Evolutionary conservation across 2,797 vertebrate genomes (phyloP).

Genomic region (Coreius guichenoti): DNA sequence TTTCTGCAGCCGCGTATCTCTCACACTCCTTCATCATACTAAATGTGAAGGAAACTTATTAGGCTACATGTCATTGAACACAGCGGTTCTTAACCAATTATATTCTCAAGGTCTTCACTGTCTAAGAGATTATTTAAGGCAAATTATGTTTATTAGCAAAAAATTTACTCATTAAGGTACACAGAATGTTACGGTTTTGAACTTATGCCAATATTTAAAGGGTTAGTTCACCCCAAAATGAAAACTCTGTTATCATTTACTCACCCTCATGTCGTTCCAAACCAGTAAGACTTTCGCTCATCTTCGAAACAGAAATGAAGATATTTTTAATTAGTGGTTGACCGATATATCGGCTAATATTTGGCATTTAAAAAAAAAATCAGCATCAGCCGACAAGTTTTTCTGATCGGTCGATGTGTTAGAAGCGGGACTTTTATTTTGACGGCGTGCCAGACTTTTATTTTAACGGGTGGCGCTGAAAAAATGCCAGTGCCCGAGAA

Average conservation of each 20-base stretch:
- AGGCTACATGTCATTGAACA: slow-evolving; percentile 10
- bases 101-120: background rate
- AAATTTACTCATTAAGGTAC: background rate
- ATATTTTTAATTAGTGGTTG: too few species aligned
- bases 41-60: slow-evolving; percentile 10
- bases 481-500: too few species aligned
- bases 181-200: background rate
- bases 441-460: too few species aligned
- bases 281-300: background rate
- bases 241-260: background rate
- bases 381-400: too few species aligned
- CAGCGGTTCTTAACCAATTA: background rate
- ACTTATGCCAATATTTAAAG: background rate
- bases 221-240: background rate
- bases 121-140: background rate
- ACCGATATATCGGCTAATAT: too few species aligned
- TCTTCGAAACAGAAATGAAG: background rate
- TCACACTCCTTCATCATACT: background rate
- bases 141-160: background rate
- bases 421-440: too few species aligned
- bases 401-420: too few species aligned
- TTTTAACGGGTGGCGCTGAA: too few species aligned
- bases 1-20: background rate
- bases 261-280: background rate
- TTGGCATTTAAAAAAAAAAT: too few species aligned